Evolutionary conservation across 2,113 vertebrate genomes (phyloP), one percentile per base, ranked within the genome.

Genomic region (Nothoprocta pentlandii): DNA sequence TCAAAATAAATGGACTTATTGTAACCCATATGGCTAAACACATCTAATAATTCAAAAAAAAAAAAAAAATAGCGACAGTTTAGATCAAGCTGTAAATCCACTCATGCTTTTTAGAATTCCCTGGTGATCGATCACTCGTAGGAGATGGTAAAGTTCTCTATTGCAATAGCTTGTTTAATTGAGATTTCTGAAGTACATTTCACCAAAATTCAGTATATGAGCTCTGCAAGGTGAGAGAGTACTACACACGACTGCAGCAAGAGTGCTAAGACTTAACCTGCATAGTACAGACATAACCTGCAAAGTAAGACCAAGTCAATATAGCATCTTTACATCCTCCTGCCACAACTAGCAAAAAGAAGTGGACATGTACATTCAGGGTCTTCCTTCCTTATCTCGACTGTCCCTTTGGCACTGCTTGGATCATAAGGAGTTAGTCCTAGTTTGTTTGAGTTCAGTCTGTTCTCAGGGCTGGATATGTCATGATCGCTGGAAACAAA

Each of bases 1-100:
- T 68, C 87, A 92, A 94, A 95, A 94, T 89, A 91, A 95, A 95
- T 53, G 93, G 68, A 25, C 51, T 89, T 93, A 94, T 84, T 94
- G 93, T 86, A 83, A 88, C 80, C 90, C 94, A 93, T 95, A 93
- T 19, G 73, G 76, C 90, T 84, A 91, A 86, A 91, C 68, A 86
- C 61, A 64, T 71, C 88, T 90, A 97, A 88, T 93, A 95, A 95
- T 90, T 76, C 36, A 39, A 39, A 39, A 22, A 59, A 49, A 22
- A 59, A 49, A 76, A 47, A 47, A 22, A 56, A 20, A 46, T 3
- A 82, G 71, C 12, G 20, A 61, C 82, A 62, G 76, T 79, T 93
- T 81, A 83, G 69, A 86, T 78, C 10, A 22, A 42, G 42, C 21
- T 80, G 61, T 75, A 61, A 85, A 85, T 16, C 46, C 0, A 2